Evolutionary conservation across 2,113 vertebrate genomes (phyloP).

Genomic region (Dicrurus megarhynchus): DNA sequence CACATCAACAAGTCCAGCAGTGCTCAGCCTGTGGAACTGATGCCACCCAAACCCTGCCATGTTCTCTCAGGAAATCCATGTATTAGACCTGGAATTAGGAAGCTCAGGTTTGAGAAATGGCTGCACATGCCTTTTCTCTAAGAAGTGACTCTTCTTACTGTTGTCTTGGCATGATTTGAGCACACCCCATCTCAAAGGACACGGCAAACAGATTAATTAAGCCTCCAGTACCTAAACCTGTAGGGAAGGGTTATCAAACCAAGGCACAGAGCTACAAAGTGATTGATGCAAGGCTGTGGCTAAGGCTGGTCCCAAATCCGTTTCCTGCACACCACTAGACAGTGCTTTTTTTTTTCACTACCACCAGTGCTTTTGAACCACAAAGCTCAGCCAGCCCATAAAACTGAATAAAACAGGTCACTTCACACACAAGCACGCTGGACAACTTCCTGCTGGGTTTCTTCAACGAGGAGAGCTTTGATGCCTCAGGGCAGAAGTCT

Average conservation of each 20-base stretch:
- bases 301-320: not conserved
- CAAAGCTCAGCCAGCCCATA: not conserved
- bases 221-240: not conserved
- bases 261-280: not conserved
- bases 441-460: conserved; percentile 7
- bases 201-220: not conserved
- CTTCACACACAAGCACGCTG: not conserved
- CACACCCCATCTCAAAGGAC: not conserved
- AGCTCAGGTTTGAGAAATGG: not conserved
- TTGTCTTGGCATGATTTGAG: not conserved
- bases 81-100: not conserved
- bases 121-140: not conserved
- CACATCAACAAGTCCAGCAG: not conserved
- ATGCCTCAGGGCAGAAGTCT: not conserved
- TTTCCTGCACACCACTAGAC: not conserved
- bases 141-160: not conserved
- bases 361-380: not conserved
- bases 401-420: conserved; percentile 12
- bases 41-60: not conserved
- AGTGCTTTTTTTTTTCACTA: not conserved
- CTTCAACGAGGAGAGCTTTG: not conserved
- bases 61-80: not conserved
- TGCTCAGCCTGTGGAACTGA: not conserved
- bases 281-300: not conserved
- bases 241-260: not conserved